Evolutionary conservation across 2,113 vertebrate species (phyloP).

Genomic region (Albula goreensis): DNA sequence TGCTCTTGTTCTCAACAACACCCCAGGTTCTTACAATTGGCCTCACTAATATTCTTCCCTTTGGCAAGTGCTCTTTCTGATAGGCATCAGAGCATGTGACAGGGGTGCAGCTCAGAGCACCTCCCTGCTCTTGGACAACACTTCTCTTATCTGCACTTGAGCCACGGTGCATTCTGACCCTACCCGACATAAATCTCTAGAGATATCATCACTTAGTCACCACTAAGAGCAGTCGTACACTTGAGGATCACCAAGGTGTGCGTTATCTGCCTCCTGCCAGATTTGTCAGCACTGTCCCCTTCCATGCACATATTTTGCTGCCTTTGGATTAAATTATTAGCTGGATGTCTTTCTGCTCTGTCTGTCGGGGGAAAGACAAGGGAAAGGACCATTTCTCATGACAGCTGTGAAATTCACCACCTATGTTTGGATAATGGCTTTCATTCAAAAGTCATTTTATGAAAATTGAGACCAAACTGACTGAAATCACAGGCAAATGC

Average conservation of each 20-base stretch:
- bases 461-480: not conserved
- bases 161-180: not conserved
- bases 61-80: not conserved
- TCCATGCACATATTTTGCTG: not conserved
- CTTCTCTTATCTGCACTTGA: not conserved
- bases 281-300: not conserved
- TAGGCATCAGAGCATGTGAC: not conserved
- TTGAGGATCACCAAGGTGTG: not conserved
- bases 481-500: not conserved
- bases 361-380: not conserved
- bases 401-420: not conserved
- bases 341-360: not conserved
- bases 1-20: not conserved
- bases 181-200: not conserved
- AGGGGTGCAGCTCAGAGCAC: not conserved
- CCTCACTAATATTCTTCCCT: not conserved
- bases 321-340: not conserved
- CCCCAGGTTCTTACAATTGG: not conserved
- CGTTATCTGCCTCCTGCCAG: not conserved
- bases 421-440: not conserved
- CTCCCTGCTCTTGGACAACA: not conserved
- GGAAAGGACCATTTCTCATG: not conserved
- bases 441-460: not conserved
- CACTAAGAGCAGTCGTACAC: not conserved
- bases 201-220: not conserved